These are phyloP conservation scores for Neotragus pygmaeus DNA, from an alignment of 2,113 vertebrate species.

Conservation along the genomic window DNA sequence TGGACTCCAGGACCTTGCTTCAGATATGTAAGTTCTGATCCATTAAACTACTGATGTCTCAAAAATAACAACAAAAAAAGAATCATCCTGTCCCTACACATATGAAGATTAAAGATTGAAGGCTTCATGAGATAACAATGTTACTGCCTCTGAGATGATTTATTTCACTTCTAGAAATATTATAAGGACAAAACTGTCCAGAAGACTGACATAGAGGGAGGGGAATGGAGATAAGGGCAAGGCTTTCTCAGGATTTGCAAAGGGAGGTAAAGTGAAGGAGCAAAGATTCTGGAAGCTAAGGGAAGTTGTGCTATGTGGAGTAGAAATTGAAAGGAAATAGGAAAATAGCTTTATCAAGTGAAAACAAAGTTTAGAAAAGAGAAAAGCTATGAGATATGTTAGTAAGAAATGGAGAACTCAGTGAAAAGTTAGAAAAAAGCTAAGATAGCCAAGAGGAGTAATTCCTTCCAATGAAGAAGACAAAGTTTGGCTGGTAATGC, in stretches of 20 bases:
- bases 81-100: background rate
- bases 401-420: background rate
- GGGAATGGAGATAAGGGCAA: background rate
- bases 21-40: background rate
- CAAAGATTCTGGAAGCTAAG: background rate
- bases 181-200: background rate
- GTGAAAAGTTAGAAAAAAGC: background rate
- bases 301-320: background rate
- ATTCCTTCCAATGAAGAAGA: background rate
- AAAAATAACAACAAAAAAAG: background rate
- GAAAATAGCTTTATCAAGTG: background rate
- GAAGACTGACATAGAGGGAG: background rate
- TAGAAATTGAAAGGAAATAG: background rate
- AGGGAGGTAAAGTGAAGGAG: background rate
- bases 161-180: background rate
- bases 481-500: background rate
- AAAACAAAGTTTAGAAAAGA: background rate
- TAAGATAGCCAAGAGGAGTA: background rate
- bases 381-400: background rate
- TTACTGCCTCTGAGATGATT: background rate
- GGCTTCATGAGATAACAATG: background rate
- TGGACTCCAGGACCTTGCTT: background rate
- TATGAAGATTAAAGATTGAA: background rate
- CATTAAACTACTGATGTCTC: background rate
- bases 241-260: background rate